These are phyloP conservation scores for Zele albiditarsus DNA, from an alignment of 2,888 invertebrate species.

Conservation along the genomic window DNA sequence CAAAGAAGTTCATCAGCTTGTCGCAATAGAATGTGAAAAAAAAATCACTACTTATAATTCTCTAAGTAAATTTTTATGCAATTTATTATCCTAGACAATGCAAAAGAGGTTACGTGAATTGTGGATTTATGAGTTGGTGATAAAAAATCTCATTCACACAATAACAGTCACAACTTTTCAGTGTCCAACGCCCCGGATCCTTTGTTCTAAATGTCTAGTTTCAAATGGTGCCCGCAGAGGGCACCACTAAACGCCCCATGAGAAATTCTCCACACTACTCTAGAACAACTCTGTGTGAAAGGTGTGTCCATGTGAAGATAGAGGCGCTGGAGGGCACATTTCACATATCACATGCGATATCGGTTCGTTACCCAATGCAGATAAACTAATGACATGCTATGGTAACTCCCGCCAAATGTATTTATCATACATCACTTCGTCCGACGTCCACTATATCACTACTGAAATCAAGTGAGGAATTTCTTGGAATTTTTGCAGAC, in stretches of 20 bases:
- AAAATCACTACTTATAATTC: not conserved
- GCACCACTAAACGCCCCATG: not conserved
- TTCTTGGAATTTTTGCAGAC: not conserved
- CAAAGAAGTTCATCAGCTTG: too few relatives aligned
- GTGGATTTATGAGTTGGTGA: not conserved
- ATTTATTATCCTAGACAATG: too few relatives aligned
- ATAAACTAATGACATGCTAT: not conserved
- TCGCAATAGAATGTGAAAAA: not conserved
- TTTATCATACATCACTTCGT: conserved; percentile 1
- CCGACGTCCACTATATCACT: not conserved
- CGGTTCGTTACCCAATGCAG: not conserved
- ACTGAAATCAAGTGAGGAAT: not conserved
- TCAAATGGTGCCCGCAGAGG: not conserved
- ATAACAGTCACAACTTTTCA: not conserved
- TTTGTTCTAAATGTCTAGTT: not conserved
- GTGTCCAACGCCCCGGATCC: not conserved
- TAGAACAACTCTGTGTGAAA: not conserved
- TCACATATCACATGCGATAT: not conserved
- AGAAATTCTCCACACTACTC: not conserved
- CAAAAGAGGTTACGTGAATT: not conserved
- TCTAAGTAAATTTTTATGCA: too few relatives aligned
- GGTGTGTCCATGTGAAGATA: not conserved
- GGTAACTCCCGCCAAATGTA: not conserved
- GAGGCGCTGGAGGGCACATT: not conserved
- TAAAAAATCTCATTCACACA: not conserved